Evolutionary conservation across 1,140 invertebrate genomes (phyloP).

Genomic region (Saccostrea cuccullata): DNA sequence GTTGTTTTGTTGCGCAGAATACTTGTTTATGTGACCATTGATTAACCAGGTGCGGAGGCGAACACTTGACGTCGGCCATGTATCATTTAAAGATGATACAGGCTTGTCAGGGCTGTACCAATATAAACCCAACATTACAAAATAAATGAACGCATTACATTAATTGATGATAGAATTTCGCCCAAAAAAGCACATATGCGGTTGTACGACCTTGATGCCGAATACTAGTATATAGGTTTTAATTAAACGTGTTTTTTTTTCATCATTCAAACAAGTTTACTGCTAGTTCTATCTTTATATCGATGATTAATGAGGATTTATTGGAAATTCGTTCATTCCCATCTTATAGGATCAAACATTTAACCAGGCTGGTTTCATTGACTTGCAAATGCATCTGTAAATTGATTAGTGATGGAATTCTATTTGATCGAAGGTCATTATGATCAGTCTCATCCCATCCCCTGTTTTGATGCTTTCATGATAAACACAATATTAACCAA

Average conservation of each 20-base stretch:
- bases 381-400: background rate
- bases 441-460: background rate
- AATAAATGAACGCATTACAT: background rate
- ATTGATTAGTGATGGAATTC: constrained; percentile 2
- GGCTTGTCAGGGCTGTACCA: background rate
- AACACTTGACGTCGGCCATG: background rate
- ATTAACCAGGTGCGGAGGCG: background rate
- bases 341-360: background rate
- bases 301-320: background rate
- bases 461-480: background rate
- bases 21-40: background rate
- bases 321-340: background rate
- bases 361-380: background rate
- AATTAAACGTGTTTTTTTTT: background rate
- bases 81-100: background rate
- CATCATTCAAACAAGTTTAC: constrained; percentile 10
- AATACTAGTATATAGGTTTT: background rate
- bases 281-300: background rate
- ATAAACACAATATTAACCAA: constrained; percentile 37
- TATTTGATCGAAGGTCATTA: constrained; percentile 4
- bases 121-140: background rate
- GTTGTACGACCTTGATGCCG: background rate
- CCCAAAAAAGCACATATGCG: background rate
- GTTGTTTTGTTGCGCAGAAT: background rate
- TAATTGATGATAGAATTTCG: background rate